These are phyloP conservation scores for Galagoides demidoff DNA, from an alignment of 2,797 vertebrate species.

Conservation along the genomic window DNA sequence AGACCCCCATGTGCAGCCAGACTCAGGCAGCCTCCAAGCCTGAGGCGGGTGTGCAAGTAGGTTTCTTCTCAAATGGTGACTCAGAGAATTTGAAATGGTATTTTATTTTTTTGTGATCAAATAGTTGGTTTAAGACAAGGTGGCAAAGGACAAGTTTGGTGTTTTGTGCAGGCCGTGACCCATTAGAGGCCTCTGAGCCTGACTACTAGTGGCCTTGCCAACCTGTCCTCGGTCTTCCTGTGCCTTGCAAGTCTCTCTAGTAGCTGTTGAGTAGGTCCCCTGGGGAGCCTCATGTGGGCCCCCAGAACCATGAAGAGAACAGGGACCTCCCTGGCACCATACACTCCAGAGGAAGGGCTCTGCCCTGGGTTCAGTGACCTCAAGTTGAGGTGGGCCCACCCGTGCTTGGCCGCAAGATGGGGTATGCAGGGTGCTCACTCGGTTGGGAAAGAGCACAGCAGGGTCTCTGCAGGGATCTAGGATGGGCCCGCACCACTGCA, in stretches of 20 bases:
- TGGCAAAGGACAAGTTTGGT: neutral
- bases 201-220: neutral
- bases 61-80: accelerated
- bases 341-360: neutral
- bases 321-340: neutral
- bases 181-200: no score
- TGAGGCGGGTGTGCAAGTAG: accelerated
- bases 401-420: neutral
- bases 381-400: neutral
- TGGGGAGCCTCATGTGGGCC: neutral
- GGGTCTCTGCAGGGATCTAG: neutral
- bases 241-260: no score
- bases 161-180: neutral
- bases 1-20: neutral
- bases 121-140: accelerated
- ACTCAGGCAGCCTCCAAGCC: neutral
- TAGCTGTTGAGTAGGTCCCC: neutral
- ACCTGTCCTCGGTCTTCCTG: neutral
- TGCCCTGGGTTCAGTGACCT: neutral
- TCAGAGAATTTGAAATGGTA: accelerated
- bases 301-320: neutral
- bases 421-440: no score
- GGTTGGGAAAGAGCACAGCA: no score
- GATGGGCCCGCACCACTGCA: accelerated
- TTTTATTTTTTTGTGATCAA: neutral